Evolutionary conservation across 1,140 invertebrate species (phyloP), one percentile per base, ranked within the genome.

Genomic region (Papilio glaucus): DNA sequence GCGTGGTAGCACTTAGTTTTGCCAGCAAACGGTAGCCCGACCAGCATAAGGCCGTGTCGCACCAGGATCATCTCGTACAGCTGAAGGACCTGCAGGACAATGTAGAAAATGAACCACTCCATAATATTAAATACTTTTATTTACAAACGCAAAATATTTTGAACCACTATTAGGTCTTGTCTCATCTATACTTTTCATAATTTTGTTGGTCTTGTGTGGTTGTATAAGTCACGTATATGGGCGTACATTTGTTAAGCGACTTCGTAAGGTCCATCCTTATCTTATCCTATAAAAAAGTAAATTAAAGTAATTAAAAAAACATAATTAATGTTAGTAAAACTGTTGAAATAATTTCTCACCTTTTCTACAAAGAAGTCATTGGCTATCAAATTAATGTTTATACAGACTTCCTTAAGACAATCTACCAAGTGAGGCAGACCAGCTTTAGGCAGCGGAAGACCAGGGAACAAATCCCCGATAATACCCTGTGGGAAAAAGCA

Each of bases 11-110:
- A 95, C 13, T 95, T 95, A 0, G 96, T 97, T 90, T 98, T 98
- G 15, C 97, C 97, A 39, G 96, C 97, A 86, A 98, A 98, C 9
- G 98, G 97, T 81, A 96, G 94, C n/a, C 98, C 98, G 3, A 99
- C 97, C 73, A 99, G 96, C 96, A 97, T 97, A 45, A 97, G 94
- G 9, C 97, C 97, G 87, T 98, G 98, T 33, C 97, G 94, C 0
- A 98, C 97, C 41, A 98, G 96, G 94, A 99, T 98, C 98, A 99
- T 99, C 93, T 99, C 98, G 88, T 98, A 99, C 15, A 99, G 95
- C 93, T 99, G 97, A 8, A 91, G 79, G 29, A 85, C 84, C 88
- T 93, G 60, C 10, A 68, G 45, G 42, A 33, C 45, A 45, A 26
- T 45, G 7, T 57, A 10, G 33, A 61, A 60, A 68, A 67, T 37